Evolutionary conservation across 2,113 vertebrate species (phyloP), one percentile per base, ranked within the genome.

Genomic region (Trichomycterus rosablanca): DNA sequence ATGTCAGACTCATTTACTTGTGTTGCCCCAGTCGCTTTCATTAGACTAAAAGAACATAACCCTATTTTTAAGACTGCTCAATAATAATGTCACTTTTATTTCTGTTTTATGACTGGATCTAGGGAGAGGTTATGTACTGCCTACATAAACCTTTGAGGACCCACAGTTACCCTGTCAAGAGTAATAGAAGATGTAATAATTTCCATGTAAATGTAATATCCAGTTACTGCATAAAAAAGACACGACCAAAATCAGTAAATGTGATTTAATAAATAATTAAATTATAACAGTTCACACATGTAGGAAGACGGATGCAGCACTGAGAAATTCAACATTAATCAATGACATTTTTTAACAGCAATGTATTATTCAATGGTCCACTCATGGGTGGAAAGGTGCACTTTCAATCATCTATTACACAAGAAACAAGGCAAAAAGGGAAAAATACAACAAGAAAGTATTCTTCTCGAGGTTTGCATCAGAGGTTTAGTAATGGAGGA

Each of bases 181-280:
- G n/a, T n/a, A n/a, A n/a, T n/a, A n/a, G n/a, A n/a, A n/a, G n/a
- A n/a, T n/a, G n/a, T n/a, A n/a, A n/a, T n/a, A n/a, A n/a, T n/a
- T n/a, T n/a, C n/a, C n/a, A n/a, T n/a, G n/a, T n/a, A n/a, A n/a
- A n/a, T n/a, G n/a, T n/a, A n/a, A n/a, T n/a, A n/a, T n/a, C 11
- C 19, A 5, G 43, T 4, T 4, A 1, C 9, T 22, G 10, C 43
- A 12, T 2, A 5, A 11, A n/a, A 46, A 12, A 10, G 20, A 20
- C 5, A 48, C 2, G 7, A 8, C 37, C 11, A 16, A 32, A 37
- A 68, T 62, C 32, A 61, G 49, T 45, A 67, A 68, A 53, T 71
- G 63, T 49, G 57, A 64, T 79, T 78, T 82, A 80, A 87, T 86
- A 87, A 87, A 87, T 84, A 83, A 73, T 76, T 49, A 72, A 74